Conservation (phyloP, 2,113 vertebrate genomes). For the Osmerus mordax region DNA sequence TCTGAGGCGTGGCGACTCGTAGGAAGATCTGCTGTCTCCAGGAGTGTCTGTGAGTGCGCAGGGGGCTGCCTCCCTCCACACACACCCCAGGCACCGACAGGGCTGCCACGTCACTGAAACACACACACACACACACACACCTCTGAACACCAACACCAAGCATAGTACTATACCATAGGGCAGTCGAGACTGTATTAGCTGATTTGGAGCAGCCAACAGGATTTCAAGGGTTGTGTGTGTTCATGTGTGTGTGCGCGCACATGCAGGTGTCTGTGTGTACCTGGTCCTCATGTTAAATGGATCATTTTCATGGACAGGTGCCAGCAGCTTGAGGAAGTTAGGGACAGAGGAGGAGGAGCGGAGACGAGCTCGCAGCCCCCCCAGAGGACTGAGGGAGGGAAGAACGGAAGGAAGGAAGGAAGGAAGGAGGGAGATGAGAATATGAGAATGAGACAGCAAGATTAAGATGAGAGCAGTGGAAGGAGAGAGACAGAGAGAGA, state of each 20-base stretch:
- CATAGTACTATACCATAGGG: too few relatives aligned
- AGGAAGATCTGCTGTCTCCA: conserved; percentile 99
- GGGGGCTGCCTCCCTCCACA: conserved; percentile 68
- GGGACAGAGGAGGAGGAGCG: conserved; percentile 96
- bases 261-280: conserved; percentile 38
- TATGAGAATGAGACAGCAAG: too few relatives aligned
- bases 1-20: conserved; percentile 95
- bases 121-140: conserved; percentile 30
- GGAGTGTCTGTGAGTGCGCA: conserved; percentile 83
- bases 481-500: conserved; percentile 61
- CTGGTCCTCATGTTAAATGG: conserved; percentile 78
- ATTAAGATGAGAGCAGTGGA: conserved; percentile 50
- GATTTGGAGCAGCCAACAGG: too few relatives aligned
- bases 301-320: conserved; percentile 92
- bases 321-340: conserved; percentile 99
- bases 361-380: conserved; percentile 89
- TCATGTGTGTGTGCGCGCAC: too few relatives aligned
- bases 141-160: not conserved
- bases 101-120: conserved; percentile 79
- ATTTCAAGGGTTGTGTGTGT: too few relatives aligned
- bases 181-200: too few relatives aligned
- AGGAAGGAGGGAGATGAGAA: conserved; percentile 25
- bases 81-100: conserved; percentile 58
- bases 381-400: conserved; percentile 78
- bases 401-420: conserved; percentile 57